Percentiles rank a stretch among this genome's conserved stretches.
Evolutionary conservation across 1,140 invertebrate species (phyloP).

Genomic region (Sminthurinus signatus): DNA sequence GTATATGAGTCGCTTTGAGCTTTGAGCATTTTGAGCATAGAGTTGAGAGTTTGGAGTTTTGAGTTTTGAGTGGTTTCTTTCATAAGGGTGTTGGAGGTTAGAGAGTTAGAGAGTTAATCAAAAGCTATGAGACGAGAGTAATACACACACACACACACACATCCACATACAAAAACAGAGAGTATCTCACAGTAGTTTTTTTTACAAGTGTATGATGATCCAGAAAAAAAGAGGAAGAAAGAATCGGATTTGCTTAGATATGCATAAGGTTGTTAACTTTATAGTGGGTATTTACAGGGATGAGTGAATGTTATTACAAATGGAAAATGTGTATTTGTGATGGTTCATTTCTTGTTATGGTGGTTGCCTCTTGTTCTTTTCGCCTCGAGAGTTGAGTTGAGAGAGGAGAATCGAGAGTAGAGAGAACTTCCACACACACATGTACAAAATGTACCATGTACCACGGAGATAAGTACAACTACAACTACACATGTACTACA

Average conservation of each 20-base stretch:
- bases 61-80: too few species aligned
- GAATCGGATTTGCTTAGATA: slow-evolving; percentile 34
- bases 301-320: slow-evolving; percentile 41
- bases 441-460: too few species aligned
- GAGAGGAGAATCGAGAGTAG: too few species aligned
- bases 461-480: too few species aligned
- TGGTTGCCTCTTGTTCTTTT: slow-evolving; percentile 7
- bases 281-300: slow-evolving; percentile 38
- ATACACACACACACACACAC: too few species aligned
- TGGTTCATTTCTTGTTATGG: slow-evolving; percentile 36
- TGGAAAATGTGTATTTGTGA: slow-evolving; percentile 40
- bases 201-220: slow-evolving; percentile 20
- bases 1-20: slow-evolving; percentile 3
- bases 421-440: too few species aligned
- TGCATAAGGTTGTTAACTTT: slow-evolving; percentile 40
- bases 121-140: slow-evolving; percentile 17
- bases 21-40: too few species aligned
- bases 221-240: slow-evolving; percentile 1
- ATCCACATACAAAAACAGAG: too few species aligned
- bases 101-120: slow-evolving; percentile 10
- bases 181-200: too few species aligned
- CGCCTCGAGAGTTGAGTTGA: background rate
- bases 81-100: slow-evolving; percentile 4
- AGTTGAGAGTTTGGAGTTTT: background rate
- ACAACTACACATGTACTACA: too few species aligned